Evolutionary conservation across 2,113 vertebrate species (phyloP).

Genomic region (Pogonocichla stellata): DNA sequence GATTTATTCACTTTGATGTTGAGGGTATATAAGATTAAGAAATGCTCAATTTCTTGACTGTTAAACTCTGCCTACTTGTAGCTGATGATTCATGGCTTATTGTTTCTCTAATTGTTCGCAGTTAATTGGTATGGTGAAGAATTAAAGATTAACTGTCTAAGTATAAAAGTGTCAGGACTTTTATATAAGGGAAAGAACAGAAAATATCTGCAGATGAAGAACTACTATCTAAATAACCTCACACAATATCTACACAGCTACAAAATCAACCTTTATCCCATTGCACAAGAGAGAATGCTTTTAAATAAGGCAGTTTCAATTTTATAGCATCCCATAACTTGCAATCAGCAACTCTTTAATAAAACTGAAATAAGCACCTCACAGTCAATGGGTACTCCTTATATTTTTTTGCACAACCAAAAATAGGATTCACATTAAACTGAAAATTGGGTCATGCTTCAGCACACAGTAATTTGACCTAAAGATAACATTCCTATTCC

Average conservation of each 20-base stretch:
- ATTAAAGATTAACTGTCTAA: conserved; percentile 58
- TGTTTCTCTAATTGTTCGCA: conserved; percentile 44
- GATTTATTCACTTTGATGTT: conserved; percentile 47
- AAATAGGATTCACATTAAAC: conserved; percentile 60
- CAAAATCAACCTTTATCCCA: conserved; percentile 10
- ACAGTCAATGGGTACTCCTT: conserved; percentile 37
- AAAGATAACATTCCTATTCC: conserved; percentile 60
- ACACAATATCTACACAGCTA: background rate
- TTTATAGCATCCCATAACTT: conserved; percentile 51
- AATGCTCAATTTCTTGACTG: conserved; percentile 38
- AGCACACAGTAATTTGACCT: conserved; percentile 65
- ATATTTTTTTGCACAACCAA: background rate
- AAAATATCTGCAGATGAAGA: conserved; percentile 35
- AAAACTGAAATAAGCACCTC: conserved; percentile 61
- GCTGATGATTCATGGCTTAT: conserved; percentile 45
- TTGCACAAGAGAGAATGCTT: background rate
- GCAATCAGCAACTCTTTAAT: conserved; percentile 62
- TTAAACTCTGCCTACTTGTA: conserved; percentile 29
- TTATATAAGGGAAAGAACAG: background rate
- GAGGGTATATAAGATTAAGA: conserved; percentile 43
- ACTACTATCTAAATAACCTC: conserved; percentile 8
- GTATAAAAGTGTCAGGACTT: background rate
- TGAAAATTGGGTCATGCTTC: conserved; percentile 59
- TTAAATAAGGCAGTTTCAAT: conserved; percentile 60
- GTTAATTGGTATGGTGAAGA: conserved; percentile 37